Conservation (phyloP, 2,113 vertebrate species). For the Hemicordylus capensis region DNA sequence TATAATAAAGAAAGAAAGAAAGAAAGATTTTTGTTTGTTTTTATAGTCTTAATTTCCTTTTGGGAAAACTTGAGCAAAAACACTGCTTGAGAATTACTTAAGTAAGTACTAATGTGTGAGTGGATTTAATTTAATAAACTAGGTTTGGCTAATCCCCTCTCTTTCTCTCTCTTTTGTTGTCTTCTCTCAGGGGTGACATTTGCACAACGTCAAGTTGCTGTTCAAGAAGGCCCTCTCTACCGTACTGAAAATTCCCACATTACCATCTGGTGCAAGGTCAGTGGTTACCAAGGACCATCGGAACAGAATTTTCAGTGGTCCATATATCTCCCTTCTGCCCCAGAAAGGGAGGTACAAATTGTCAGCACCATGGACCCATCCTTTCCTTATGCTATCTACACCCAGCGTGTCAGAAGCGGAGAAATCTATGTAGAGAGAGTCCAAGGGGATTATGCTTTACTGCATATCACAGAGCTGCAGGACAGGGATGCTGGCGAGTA, state of each 20-base stretch:
- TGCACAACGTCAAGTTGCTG: constrained; percentile 86
- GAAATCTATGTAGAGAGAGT: constrained; percentile 91
- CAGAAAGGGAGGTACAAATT: constrained; percentile 91
- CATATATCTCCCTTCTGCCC: constrained; percentile 84
- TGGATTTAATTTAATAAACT: background rate
- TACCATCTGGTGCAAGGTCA: constrained; percentile 95
- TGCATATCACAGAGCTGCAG: constrained; percentile 91
- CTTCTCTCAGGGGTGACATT: constrained; percentile 69
- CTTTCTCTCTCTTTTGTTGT: constrained; percentile 27
- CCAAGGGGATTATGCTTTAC: constrained; percentile 78
- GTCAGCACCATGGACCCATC: constrained; percentile 88
- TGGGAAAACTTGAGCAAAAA: background rate
- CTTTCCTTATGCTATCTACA: constrained; percentile 90
- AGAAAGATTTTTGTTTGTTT: background rate
- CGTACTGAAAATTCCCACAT: constrained; percentile 90
- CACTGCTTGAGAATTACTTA: background rate
- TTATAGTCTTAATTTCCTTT: background rate
- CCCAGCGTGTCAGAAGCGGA: constrained; percentile 81
- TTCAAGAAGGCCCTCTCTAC: constrained; percentile 88
- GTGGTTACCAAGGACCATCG: constrained; percentile 81
- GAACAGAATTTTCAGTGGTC: constrained; percentile 95
- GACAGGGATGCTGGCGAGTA: constrained; percentile 83
- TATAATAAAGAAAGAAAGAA: too few relatives aligned
- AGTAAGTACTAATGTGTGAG: too few relatives aligned
- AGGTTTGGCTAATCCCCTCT: rapidly evolving